phyloP scores from a whole-genome alignment of 2,888 invertebrate species.

The Priocnemis perturbator region DNA sequence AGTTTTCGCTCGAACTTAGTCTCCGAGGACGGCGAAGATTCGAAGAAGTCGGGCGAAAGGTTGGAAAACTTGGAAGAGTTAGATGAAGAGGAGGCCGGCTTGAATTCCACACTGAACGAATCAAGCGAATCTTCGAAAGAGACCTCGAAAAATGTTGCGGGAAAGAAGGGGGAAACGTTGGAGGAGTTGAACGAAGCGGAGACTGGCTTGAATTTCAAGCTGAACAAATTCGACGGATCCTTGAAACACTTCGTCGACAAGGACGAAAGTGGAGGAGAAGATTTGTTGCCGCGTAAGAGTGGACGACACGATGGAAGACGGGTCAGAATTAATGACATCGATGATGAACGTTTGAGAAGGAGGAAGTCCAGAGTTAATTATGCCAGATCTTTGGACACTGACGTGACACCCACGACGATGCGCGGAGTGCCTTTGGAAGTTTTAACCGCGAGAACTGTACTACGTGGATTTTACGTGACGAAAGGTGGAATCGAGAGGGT shows the following conservation, averaged over 20 bases:
- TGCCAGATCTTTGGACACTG: not conserved
- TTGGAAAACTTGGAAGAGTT: constrained; percentile 2
- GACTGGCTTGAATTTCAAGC: too few relatives aligned
- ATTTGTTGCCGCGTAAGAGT: too few relatives aligned
- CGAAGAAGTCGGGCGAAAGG: too few relatives aligned
- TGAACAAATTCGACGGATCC: too few relatives aligned
- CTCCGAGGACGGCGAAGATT: constrained; percentile 12
- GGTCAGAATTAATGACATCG: constrained; percentile 7
- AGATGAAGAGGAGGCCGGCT: not conserved
- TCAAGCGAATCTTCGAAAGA: not conserved
- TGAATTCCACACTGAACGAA: not conserved
- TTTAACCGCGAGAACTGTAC: constrained; percentile 12
- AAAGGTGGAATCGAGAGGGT: constrained; percentile 14
- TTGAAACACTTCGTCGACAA: too few relatives aligned
- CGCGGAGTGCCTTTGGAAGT: constrained; percentile 38
- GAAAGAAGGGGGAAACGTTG: too few relatives aligned
- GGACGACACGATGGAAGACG: too few relatives aligned
- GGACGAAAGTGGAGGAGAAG: too few relatives aligned
- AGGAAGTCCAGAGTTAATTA: constrained; percentile 24
- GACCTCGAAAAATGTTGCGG: not conserved
- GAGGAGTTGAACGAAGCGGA: too few relatives aligned
- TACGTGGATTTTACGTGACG: constrained; percentile 53
- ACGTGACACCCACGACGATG: constrained; percentile 49
- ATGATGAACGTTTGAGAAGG: constrained; percentile 16
- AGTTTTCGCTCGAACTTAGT: constrained; percentile 27